These are phyloP conservation scores for Cosmia pyralina DNA, from an alignment of 2,888 invertebrate species.

Conservation along the genomic window DNA sequence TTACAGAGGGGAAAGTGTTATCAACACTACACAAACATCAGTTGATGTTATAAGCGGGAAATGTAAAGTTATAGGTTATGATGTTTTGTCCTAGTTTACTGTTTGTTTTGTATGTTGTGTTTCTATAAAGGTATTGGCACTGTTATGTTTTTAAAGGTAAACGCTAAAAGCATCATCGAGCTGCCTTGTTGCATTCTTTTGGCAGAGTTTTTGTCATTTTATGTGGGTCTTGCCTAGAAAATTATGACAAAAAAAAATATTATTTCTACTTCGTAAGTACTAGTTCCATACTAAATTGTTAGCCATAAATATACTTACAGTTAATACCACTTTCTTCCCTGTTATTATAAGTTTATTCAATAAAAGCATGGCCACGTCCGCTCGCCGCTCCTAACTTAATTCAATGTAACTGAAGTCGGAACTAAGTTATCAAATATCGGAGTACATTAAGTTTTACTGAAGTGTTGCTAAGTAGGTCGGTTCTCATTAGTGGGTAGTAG, in stretches of 20 bases:
- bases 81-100: slow-evolving; percentile 37
- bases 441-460: slow-evolving; percentile 66
- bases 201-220: background rate
- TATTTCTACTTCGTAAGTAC: no score
- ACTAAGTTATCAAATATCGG: slow-evolving; percentile 69
- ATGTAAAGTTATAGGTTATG: slow-evolving; percentile 23
- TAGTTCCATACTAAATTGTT: no score
- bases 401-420: slow-evolving; percentile 65
- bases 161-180: background rate
- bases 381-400: slow-evolving; percentile 38
- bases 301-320: no score
- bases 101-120: slow-evolving; percentile 27
- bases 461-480: slow-evolving; percentile 60
- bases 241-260: no score
- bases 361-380: slow-evolving; percentile 6
- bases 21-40: slow-evolving; percentile 60
- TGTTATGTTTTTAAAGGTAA: no score
- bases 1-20: slow-evolving; percentile 53
- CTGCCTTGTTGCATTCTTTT: background rate
- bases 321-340: no score
- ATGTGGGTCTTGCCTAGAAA: no score
- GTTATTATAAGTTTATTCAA: no score
- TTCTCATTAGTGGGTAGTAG: slow-evolving; percentile 56
- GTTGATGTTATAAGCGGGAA: slow-evolving; percentile 28
- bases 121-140: background rate